Percentiles rank a stretch among this genome's conserved stretches.
Conservation (phyloP, 1,140 invertebrate genomes). For the Monomorium pharaonis region DNA sequence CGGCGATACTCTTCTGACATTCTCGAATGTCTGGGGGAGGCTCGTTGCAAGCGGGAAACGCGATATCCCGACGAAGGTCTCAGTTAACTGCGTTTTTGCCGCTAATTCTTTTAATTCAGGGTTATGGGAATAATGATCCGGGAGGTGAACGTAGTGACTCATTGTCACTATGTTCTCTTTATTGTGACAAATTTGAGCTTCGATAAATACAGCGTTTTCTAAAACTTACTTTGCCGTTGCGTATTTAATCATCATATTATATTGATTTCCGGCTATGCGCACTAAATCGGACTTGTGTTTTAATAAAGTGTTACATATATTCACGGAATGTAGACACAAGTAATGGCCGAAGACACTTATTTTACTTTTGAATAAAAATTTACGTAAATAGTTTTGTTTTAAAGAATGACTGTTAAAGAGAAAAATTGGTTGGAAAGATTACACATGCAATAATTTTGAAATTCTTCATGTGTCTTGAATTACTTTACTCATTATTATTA, state of each 20-base stretch:
- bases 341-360: background rate
- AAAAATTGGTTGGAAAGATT: background rate
- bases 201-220: background rate
- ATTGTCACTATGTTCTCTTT: slow-evolving; percentile 5
- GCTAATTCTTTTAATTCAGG: slow-evolving; percentile 77
- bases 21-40: slow-evolving; percentile 1
- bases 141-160: slow-evolving; percentile 54
- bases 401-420: background rate
- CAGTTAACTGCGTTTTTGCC: slow-evolving; percentile 67
- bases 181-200: slow-evolving; percentile 37
- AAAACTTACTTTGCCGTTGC: background rate
- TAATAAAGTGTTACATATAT: background rate
- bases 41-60: slow-evolving; percentile 60
- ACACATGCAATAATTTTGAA: background rate
- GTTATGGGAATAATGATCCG: slow-evolving; percentile 73
- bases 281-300: background rate
- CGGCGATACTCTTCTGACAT: slow-evolving; percentile 6
- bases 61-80: slow-evolving; percentile 69
- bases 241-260: background rate
- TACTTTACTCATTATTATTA: background rate
- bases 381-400: background rate
- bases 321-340: background rate
- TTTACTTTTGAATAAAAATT: background rate
- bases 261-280: background rate
- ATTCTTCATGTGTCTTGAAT: background rate